Conservation (phyloP, 1,140 invertebrate genomes). For the Tyrophagus putrescentiae region DNA sequence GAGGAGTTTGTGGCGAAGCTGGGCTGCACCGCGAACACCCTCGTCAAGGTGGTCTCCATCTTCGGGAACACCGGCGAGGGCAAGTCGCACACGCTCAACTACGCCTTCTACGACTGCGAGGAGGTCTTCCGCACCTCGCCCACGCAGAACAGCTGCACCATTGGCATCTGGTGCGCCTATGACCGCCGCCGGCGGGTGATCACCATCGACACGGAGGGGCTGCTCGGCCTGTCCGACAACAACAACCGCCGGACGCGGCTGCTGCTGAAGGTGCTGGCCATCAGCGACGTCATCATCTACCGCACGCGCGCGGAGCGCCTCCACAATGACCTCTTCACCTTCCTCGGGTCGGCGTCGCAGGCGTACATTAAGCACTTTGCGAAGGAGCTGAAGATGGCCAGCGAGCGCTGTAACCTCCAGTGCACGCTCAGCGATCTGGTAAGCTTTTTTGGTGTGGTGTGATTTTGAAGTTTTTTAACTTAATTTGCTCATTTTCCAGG, state of each 20-base stretch:
- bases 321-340: constrained; percentile 61
- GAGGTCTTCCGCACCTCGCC: constrained; percentile 58
- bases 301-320: constrained; percentile 57
- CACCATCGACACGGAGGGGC: constrained; percentile 64
- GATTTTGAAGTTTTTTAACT: not conserved
- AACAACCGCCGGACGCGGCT: constrained; percentile 54
- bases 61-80: constrained; percentile 76
- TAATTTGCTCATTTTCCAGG: constrained; percentile 35
- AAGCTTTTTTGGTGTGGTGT: not conserved
- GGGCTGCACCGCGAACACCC: constrained; percentile 27
- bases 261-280: constrained; percentile 58
- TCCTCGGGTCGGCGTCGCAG: constrained; percentile 57
- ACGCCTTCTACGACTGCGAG: constrained; percentile 56
- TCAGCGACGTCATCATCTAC: constrained; percentile 68
- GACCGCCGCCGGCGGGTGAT: constrained; percentile 48
- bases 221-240: constrained; percentile 48
- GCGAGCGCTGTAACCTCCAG: constrained; percentile 38
- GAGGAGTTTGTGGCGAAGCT: constrained; percentile 33
- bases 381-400: constrained; percentile 43
- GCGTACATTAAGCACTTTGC: constrained; percentile 60
- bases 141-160: constrained; percentile 54
- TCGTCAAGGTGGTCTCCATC: constrained; percentile 68
- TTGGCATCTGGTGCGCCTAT: constrained; percentile 64
- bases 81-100: constrained; percentile 65
- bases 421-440: constrained; percentile 29